Conservation (phyloP, 2,888 invertebrate species). For the Gisinianus flammeolus region DNA sequence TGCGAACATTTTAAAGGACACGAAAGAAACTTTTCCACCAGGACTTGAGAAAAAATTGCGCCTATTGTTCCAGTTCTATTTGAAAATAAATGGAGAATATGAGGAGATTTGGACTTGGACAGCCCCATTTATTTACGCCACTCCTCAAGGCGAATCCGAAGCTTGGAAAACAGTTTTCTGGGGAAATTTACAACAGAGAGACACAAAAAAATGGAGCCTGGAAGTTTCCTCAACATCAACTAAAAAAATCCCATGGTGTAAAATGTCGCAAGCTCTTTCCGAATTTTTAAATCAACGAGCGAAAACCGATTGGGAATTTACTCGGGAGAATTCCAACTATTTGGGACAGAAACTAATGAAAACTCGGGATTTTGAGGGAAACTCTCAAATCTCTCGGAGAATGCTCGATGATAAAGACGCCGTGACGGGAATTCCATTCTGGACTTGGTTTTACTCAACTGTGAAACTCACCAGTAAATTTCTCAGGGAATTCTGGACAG, state of each 20-base stretch:
- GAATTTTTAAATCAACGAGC: constrained; percentile 16
- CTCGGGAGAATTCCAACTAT: constrained; percentile 7
- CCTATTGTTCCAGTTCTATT: background rate
- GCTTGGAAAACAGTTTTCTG: constrained; percentile 14
- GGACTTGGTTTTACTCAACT: constrained; percentile 25
- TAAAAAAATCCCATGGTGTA: constrained; percentile 11
- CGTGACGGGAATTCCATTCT: background rate
- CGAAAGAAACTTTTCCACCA: too few species aligned
- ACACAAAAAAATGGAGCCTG: too few species aligned
- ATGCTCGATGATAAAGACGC: background rate
- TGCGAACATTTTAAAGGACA: too few species aligned
- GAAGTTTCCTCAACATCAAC: too few species aligned
- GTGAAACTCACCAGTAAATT: constrained; percentile 11
- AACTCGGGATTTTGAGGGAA: background rate
- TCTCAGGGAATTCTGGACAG: background rate
- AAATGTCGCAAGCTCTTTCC: constrained; percentile 1
- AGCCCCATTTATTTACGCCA: constrained; percentile 17
- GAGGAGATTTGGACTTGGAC: constrained; percentile 16
- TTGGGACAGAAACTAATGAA: constrained; percentile 10
- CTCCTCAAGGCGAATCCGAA: too few species aligned
- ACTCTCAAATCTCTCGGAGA: background rate
- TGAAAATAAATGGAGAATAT: background rate
- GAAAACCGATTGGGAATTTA: constrained; percentile 17
- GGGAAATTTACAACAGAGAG: background rate
- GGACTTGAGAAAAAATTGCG: constrained; percentile 33